Evolutionary conservation across 2,797 vertebrate species (phyloP).

Genomic region (Amblyraja radiata): DNA sequence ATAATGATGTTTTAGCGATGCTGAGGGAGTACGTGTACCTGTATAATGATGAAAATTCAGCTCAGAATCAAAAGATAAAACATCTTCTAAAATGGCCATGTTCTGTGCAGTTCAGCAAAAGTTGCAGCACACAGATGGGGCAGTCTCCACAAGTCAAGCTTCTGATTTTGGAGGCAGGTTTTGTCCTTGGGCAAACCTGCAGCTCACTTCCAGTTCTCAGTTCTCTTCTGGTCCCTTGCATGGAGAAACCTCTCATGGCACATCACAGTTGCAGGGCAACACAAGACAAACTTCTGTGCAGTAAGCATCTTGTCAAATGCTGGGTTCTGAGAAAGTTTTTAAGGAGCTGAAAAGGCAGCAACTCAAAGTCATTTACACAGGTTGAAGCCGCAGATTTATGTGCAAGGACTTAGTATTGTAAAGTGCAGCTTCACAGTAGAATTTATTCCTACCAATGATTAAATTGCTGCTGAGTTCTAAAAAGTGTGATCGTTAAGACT

Average conservation of each 20-base stretch:
- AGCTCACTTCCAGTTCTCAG: neutral
- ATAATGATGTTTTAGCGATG: too few relatives aligned
- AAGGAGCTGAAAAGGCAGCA: neutral
- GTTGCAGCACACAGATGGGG: too few relatives aligned
- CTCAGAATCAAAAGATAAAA: neutral
- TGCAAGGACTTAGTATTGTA: neutral
- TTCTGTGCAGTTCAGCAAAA: neutral
- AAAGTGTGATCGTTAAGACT: neutral
- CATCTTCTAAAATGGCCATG: neutral
- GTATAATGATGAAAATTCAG: neutral
- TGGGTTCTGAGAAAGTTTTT: neutral
- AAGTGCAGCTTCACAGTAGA: neutral
- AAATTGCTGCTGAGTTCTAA: neutral
- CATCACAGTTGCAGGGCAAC: neutral
- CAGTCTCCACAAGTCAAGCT: neutral
- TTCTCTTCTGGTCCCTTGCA: neutral
- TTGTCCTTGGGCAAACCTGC: neutral
- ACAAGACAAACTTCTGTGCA: neutral
- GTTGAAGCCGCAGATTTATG: neutral
- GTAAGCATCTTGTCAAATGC: neutral
- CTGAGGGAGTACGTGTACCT: too few relatives aligned
- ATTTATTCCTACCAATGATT: slow-evolving; percentile 13
- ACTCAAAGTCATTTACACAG: neutral
- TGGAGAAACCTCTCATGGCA: neutral
- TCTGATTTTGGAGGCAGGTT: neutral